Conservation (phyloP, 2,113 vertebrate genomes). For the Epinephelus moara region DNA sequence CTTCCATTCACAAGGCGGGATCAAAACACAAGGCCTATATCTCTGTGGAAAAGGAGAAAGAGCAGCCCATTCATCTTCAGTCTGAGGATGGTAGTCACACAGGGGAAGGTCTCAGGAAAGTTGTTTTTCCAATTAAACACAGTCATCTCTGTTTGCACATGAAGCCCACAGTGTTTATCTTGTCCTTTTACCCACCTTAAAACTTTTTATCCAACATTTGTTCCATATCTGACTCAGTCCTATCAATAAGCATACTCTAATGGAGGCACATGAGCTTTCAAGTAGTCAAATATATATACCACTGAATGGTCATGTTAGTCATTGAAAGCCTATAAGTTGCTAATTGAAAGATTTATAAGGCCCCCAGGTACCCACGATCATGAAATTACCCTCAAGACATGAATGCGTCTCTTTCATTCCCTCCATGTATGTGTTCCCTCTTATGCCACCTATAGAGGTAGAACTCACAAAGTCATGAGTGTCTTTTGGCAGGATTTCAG, state of each 20-base stretch:
- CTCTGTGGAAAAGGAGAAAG: slow-evolving; percentile 60
- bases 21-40: slow-evolving; percentile 68
- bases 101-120: slow-evolving; percentile 34
- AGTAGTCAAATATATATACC: slow-evolving; percentile 33
- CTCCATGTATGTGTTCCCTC: slow-evolving; percentile 35
- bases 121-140: slow-evolving; percentile 54
- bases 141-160: slow-evolving; percentile 56
- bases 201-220: slow-evolving; percentile 28
- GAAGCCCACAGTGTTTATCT: slow-evolving; percentile 48
- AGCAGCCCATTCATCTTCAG: slow-evolving; percentile 66
- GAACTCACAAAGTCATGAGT: slow-evolving; percentile 65
- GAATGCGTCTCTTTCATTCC: slow-evolving; percentile 76
- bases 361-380: slow-evolving; percentile 61
- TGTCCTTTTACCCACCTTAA: slow-evolving; percentile 25
- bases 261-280: slow-evolving; percentile 17
- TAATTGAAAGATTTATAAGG: slow-evolving; percentile 58
- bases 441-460: slow-evolving; percentile 43
- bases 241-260: slow-evolving; percentile 29
- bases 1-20: slow-evolving; percentile 64
- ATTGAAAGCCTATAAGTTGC: slow-evolving; percentile 38
- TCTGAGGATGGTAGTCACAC: slow-evolving; percentile 38
- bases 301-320: slow-evolving; percentile 37
- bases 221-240: slow-evolving; percentile 15
- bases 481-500: slow-evolving; percentile 60
- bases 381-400: slow-evolving; percentile 60